Base-by-base conservation (phyloP, 2,888 invertebrate genomes). In the Drosophila hawaiiensis region DNA sequence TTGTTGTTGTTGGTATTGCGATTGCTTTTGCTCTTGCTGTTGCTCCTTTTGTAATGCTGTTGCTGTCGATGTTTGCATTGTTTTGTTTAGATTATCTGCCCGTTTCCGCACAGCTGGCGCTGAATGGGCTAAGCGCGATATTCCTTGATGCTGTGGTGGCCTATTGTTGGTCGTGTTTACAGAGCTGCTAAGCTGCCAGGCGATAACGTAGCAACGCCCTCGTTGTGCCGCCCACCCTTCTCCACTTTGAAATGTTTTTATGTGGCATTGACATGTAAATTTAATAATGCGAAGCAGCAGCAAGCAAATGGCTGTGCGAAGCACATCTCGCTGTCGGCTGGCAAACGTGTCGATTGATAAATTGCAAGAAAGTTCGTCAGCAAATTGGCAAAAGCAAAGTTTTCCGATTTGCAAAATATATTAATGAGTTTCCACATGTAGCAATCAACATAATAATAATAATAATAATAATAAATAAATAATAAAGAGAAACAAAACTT, bases 401-500 rank as follows among this genome's bases (percentile, higher is more conserved):
- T 37, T 61, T 54, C 35, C 22, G 16, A 33, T 52, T 78, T 74
- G 77, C 76, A 80, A 73, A 33, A 76, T 67, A 56, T 14, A 84
- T 82, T 83, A 82, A 82, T 70, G 68, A 70, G 65, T 63, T 67
- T 72, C 83, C 74, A 83, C 74, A 83, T 81, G 85, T 80, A 68
- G 72, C 64, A 62, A 65, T 62, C n/a, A 19, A 37, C 7, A 29
- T 7, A 29, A 29, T 29, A 29, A 29, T 7, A 29, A 29, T 29
- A 29, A 29, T 29, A 53, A 31, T 28, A 58, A 56, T 22, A 55
- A 43, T 47, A 25, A 25, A 47, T 47, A 47, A 25, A 16, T 22
- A 25, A 47, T 25, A 16, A 16, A 35, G 25, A 35, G 49, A 66
- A 59, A 49, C 28, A 49, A 66, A 75, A 59, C 14, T 58, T 66